Percentiles rank a stretch among this genome's conserved stretches.
Conservation (phyloP, 1,140 invertebrate genomes). For the Pogonomyrmex californicus region DNA sequence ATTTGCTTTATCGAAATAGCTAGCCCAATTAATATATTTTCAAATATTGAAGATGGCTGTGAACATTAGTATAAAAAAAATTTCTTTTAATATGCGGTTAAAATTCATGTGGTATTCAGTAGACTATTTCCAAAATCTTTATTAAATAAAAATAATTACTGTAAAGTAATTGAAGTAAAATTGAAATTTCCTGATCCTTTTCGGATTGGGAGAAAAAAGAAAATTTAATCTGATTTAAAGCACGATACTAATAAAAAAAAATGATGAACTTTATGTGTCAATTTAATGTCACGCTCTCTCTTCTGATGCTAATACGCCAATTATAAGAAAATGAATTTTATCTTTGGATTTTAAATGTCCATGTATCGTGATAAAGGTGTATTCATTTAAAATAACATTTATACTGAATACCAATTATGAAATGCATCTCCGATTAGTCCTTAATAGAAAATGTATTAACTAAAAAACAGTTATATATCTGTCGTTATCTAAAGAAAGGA, state of each 20-base stretch:
- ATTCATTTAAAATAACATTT: no score
- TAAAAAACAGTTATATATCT: background rate
- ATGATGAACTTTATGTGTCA: background rate
- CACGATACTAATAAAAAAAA: background rate
- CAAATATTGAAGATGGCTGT: slow-evolving; percentile 65
- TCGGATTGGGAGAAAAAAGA: background rate
- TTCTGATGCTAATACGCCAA: background rate
- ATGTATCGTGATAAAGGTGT: no score
- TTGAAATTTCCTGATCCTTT: background rate
- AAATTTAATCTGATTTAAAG: background rate
- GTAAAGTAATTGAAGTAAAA: no score
- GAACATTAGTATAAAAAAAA: slow-evolving; percentile 37
- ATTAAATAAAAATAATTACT: slow-evolving; percentile 3
- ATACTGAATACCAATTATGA: no score
- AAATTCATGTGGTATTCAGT: background rate
- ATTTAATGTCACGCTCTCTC: background rate
- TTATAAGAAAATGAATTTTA: background rate
- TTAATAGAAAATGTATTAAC: background rate
- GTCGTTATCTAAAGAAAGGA: background rate
- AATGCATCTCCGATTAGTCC: no score
- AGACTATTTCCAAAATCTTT: background rate
- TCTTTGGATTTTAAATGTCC: no score
- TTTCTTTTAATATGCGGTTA: background rate
- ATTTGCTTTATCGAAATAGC: slow-evolving; percentile 77
- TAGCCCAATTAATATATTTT: slow-evolving; percentile 45